Percentiles rank a stretch among this genome's conserved stretches.
phyloP scores from a whole-genome alignment of 2,888 invertebrate species.

The Ennomos fuscantarius region DNA sequence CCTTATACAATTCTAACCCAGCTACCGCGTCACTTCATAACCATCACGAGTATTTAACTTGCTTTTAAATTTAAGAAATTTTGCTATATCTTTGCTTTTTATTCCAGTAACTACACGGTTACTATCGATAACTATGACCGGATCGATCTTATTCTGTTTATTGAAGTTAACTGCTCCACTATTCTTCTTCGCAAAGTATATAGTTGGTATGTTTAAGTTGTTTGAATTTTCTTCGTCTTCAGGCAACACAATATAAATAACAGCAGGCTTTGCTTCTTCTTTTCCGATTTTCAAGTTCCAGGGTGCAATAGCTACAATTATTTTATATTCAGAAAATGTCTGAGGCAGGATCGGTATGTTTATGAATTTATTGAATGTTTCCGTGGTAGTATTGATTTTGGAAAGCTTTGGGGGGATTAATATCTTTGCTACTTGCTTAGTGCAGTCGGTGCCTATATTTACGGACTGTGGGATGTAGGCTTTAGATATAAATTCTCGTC shows the following conservation, averaged over 20 bases:
- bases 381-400: constrained; percentile 21
- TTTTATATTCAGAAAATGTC: constrained; percentile 61
- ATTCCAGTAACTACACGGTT: constrained; percentile 73
- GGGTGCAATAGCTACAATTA: constrained; percentile 72
- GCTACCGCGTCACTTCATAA: constrained; percentile 10
- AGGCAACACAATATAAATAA: constrained; percentile 69
- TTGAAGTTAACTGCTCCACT: constrained; percentile 33
- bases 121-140: constrained; percentile 64
- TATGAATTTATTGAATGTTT: constrained; percentile 43
- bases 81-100: constrained; percentile 66
- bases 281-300: constrained; percentile 54
- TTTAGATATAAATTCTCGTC: constrained; percentile 45
- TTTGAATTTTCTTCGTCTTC: constrained; percentile 48
- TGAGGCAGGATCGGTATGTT: constrained; percentile 64
- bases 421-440: constrained; percentile 62
- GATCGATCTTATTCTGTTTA: constrained; percentile 51
- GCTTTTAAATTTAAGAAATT: constrained; percentile 65
- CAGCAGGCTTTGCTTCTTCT: constrained; percentile 48
- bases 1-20: too few relatives aligned
- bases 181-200: constrained; percentile 65
- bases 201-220: constrained; percentile 55
- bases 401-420: constrained; percentile 42
- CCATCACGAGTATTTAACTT: constrained; percentile 49
- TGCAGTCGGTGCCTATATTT: constrained; percentile 48
- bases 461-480: constrained; percentile 43